Base-by-base conservation (phyloP, 2,797 vertebrate genomes). In the Phalloptychus januarius region DNA sequence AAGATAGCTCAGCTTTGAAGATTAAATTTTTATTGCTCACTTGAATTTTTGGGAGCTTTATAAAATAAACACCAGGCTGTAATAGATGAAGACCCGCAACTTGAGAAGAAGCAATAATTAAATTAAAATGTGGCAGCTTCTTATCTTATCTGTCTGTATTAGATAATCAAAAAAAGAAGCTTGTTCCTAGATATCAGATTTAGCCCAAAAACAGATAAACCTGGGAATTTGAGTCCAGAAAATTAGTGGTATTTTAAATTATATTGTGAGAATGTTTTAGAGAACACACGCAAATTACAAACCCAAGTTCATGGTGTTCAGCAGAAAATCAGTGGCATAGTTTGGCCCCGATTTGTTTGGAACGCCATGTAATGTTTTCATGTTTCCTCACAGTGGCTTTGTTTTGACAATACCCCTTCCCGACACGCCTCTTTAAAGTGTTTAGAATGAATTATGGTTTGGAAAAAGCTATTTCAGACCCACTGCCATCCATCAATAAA, bases 401-500 rank as follows among this genome's bases (percentile, higher is more conserved):
- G 72, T 85, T 88, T 85, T 56, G 78, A 76, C 50, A 87, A 84
- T 78, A 44, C n/a, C 72, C 65, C 44, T 72, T 71, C 71, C 63
- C 23, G 44, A 75, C 67, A 72, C 73, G 72, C 36, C 28, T 13
- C 72, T 82, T 79, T 85, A 71, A 80, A 61, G 72, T 80, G 58
- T 42, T 58, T 76, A 72, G 79, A 88, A 33, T 78, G 44, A 81
- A 86, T 83, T 80, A 38, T 44, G 45, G 78, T 83, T 80, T 83
- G 42, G 42, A 72, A 79, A 69, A 83, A 82, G 69, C 77, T 74
- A 79, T 89, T 80, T 89, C 70, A 72, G 48, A 72, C 36, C 42
- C 40, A 25, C 40, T 89, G 75, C 71, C n/a, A 75, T 79, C 71
- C 48, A 80, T 82, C 71, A 82, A 85, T 83, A 84, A 88, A 87